Evolutionary conservation across 30 jellyfish, hydroid and myxozoan genomes (phyloP), one percentile per base, ranked within the genome.

Genomic region (Aurelia aurita): DNA sequence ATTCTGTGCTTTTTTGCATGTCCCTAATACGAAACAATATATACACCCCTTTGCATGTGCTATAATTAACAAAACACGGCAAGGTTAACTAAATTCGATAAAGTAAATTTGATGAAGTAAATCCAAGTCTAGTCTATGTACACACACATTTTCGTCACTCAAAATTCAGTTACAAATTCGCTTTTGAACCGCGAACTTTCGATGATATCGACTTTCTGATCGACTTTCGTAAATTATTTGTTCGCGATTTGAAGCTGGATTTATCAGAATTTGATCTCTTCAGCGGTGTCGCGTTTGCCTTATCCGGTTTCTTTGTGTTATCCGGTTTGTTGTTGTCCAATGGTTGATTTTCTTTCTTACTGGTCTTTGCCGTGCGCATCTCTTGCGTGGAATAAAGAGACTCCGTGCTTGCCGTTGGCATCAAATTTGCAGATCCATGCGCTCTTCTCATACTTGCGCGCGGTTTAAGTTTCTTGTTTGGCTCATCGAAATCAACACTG

Each of bases 401-500:
- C 54, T 83, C 93, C 13, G 74, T 83, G 22, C 80, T 55, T 53
- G 43, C 69, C 28, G 70, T 72, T 4, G 58, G 57, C 60, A 81
- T 3, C 28, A 79, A 43, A 44, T 70, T 87, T 8, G 93, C 78
- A 12, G 93, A 83, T 14, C 93, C 93, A 45, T 80, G 87, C 35
- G 93, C 66, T 35, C 93, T 70, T 29, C 87, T 43, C 79, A 83
- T 46, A 44, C 93, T 83, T 58, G 79, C 93, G 21, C 76, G 83
- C 67, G 93, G 80, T 49, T 83, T 83, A 47, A 83, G 81, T 23
- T 58, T 83, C 79, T 83, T 83, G 25, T 69, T 83, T 7, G 83
- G 86, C 32, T 83, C 93, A 28, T 83, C 87, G 35, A 83, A 69
- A 32, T 58, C 73, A 27, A 83, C 54, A 29, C 66, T 63, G 29